Evolutionary conservation across 2,888 invertebrate species (phyloP).

Genomic region (Tiliacea aurago): DNA sequence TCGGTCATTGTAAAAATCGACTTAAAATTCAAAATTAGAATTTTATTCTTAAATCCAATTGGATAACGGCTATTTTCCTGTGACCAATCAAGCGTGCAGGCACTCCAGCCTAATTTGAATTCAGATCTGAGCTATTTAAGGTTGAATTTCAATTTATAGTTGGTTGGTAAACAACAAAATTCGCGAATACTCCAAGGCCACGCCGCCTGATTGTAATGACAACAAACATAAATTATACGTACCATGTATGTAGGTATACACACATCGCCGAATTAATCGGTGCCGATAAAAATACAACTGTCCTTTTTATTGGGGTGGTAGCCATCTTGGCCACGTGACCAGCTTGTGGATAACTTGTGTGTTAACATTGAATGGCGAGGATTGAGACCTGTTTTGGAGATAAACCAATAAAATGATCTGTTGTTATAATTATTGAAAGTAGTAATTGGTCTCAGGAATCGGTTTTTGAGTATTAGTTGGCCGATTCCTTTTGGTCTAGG

Average conservation of each 20-base stretch:
- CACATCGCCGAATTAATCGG: slow-evolving; percentile 42
- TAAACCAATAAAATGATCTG: neutral
- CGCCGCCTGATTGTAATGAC: slow-evolving; percentile 63
- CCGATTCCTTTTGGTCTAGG: neutral
- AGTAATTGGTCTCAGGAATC: too few relatives aligned
- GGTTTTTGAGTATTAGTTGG: neutral
- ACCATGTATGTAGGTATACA: slow-evolving; percentile 31
- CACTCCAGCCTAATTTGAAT: slow-evolving; percentile 41
- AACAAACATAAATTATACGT: slow-evolving; percentile 56
- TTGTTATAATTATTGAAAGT: neutral
- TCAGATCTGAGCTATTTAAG: slow-evolving; percentile 27
- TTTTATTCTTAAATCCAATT: slow-evolving; percentile 50
- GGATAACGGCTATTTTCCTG: slow-evolving; percentile 57
- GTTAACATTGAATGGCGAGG: slow-evolving; percentile 7
- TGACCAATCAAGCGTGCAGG: slow-evolving; percentile 25
- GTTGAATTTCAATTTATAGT: slow-evolving; percentile 34
- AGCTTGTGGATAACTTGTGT: neutral
- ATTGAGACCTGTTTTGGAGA: slow-evolving; percentile 5
- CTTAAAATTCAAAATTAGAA: slow-evolving; percentile 35
- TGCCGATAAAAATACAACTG: slow-evolving; percentile 41
- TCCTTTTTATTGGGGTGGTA: slow-evolving; percentile 14
- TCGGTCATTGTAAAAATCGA: slow-evolving; percentile 52
- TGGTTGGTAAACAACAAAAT: slow-evolving; percentile 63
- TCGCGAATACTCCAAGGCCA: slow-evolving; percentile 65
- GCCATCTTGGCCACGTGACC: slow-evolving; percentile 27